Evolutionary conservation across 2,797 vertebrate genomes (phyloP).

Genomic region (Oreochromis mossambicus): DNA sequence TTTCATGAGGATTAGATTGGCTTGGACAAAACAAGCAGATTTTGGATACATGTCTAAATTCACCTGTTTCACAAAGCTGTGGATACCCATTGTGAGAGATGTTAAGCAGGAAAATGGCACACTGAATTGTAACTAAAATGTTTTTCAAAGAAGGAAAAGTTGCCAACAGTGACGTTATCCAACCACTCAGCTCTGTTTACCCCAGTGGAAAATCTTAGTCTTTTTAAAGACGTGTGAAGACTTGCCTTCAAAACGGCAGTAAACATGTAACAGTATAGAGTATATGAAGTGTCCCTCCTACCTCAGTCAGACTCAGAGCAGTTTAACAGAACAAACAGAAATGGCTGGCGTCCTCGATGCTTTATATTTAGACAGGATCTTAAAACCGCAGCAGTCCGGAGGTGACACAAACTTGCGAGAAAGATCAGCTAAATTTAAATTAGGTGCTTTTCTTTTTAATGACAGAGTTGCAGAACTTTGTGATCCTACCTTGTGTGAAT

Average conservation of each 20-base stretch:
- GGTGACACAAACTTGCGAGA: background rate
- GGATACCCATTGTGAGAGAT: background rate
- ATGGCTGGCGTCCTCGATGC: background rate
- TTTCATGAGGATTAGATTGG: background rate
- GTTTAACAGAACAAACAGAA: background rate
- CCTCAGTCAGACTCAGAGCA: background rate
- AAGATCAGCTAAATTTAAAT: background rate
- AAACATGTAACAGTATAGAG: background rate
- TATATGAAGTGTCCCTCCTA: background rate
- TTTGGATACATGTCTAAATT: background rate
- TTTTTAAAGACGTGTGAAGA: background rate
- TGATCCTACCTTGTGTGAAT: background rate
- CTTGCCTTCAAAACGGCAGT: background rate
- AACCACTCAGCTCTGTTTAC: background rate
- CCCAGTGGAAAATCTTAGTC: background rate
- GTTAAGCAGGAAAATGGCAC: background rate
- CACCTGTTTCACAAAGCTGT: background rate
- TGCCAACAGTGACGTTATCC: fast-evolving
- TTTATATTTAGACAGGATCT: background rate
- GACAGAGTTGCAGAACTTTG: background rate
- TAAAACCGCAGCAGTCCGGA: background rate
- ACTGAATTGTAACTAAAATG: background rate
- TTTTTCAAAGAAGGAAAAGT: background rate
- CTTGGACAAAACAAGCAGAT: background rate
- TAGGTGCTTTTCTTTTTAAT: background rate